Evolutionary conservation across 2,888 invertebrate species (phyloP).

Genomic region (Melanchra persicariae): DNA sequence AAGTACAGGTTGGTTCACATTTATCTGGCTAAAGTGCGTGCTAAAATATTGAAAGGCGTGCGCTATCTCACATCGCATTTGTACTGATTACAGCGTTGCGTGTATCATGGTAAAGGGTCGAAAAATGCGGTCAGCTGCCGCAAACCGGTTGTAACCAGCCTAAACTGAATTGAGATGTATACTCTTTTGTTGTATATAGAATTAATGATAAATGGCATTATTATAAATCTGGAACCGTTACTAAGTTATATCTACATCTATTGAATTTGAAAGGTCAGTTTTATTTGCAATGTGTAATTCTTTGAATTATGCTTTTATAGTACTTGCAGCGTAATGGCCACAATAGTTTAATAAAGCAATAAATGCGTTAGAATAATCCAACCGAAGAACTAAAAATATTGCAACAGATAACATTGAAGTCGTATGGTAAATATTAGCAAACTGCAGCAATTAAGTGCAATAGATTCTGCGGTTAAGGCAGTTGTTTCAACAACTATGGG

Average conservation of each 20-base stretch:
- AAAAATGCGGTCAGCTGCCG: slow-evolving; percentile 64
- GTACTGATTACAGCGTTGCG: slow-evolving; percentile 83
- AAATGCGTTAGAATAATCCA: slow-evolving; percentile 4
- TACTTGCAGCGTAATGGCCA: background rate
- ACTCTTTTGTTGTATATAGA: slow-evolving; percentile 52
- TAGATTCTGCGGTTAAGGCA: slow-evolving; percentile 48
- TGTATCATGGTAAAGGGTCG: slow-evolving; percentile 75
- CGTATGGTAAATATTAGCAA: slow-evolving; percentile 41
- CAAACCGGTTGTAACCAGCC: slow-evolving; percentile 53
- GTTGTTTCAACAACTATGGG: slow-evolving; percentile 50
- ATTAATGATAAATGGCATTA: slow-evolving; percentile 51
- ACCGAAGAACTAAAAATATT: slow-evolving; percentile 29
- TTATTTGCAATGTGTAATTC: slow-evolving; percentile 16
- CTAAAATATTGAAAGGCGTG: slow-evolving; percentile 87
- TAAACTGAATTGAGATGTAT: slow-evolving; percentile 62
- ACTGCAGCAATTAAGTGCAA: slow-evolving; percentile 47
- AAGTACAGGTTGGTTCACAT: slow-evolving; percentile 82
- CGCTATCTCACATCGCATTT: slow-evolving; percentile 86
- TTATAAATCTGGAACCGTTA: slow-evolving; percentile 41
- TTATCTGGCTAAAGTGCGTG: slow-evolving; percentile 87
- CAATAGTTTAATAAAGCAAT: background rate
- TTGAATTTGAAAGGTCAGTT: slow-evolving; percentile 29
- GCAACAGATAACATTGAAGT: slow-evolving; percentile 11
- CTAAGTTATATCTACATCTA: slow-evolving; percentile 29
- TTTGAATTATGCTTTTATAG: background rate